Conservation (phyloP, 2,113 vertebrate genomes). For the Potamarius usumacintae region DNA sequence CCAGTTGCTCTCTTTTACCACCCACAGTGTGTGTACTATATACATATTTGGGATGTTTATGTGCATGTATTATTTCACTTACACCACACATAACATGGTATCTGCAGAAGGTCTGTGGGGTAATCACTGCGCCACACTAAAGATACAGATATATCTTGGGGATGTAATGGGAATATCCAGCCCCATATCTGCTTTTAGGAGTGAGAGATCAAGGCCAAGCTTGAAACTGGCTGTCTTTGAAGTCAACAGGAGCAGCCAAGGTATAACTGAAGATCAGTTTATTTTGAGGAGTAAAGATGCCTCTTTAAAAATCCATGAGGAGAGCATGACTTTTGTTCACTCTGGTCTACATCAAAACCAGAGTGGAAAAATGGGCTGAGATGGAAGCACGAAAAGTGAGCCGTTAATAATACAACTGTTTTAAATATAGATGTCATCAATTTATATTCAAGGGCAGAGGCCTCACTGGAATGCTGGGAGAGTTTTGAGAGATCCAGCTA, state of each 20-base stretch:
- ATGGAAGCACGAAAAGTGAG: constrained; percentile 42
- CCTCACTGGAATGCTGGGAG: constrained; percentile 38
- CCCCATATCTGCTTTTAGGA: constrained; percentile 18
- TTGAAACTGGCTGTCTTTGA: constrained; percentile 38
- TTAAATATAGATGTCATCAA: constrained; percentile 57
- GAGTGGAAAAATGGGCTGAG: constrained; percentile 26
- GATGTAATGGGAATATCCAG: constrained; percentile 38
- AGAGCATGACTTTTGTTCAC: constrained; percentile 24
- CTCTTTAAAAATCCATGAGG: constrained; percentile 32
- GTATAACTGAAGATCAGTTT: constrained; percentile 47
- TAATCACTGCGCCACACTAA: constrained; percentile 23
- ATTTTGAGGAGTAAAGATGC: constrained; percentile 44
- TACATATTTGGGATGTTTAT: constrained; percentile 6
- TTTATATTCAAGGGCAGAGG: constrained; percentile 57
- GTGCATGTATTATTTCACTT: constrained; percentile 2
- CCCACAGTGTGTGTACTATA: not conserved
- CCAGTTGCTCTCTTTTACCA: too few species aligned
- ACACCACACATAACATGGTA: not conserved
- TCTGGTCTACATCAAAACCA: constrained; percentile 23
- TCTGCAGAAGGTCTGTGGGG: constrained; percentile 8
- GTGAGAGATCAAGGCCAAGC: constrained; percentile 39
- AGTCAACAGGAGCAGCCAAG: constrained; percentile 4
- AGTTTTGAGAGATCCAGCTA: constrained; percentile 23
- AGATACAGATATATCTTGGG: constrained; percentile 37
- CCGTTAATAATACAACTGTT: constrained; percentile 51